phyloP scores from a whole-genome alignment of 1,140 invertebrate species.

The Drosophila subpulchrella region DNA sequence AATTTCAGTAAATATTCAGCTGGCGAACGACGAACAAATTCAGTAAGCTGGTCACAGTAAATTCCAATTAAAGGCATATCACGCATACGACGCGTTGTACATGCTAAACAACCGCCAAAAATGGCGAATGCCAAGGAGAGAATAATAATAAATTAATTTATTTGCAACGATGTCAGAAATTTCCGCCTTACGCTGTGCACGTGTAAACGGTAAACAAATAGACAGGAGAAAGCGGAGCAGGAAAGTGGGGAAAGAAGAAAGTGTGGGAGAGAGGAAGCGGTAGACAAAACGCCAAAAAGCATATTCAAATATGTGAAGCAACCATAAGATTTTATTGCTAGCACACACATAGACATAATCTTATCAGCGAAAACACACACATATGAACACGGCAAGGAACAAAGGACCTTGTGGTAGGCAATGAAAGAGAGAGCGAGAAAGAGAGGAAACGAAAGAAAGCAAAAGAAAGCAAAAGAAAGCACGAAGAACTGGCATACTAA shows the following conservation, averaged over 20 bases:
- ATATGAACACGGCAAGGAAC: conserved; percentile 6
- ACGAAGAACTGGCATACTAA: conserved; percentile 63
- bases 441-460: conserved; percentile 14
- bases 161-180: conserved; percentile 70
- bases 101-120: conserved; percentile 62
- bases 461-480: conserved; percentile 36
- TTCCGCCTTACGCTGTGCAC: conserved; percentile 46
- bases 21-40: too few relatives aligned
- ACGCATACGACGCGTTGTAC: conserved; percentile 69
- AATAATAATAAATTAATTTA: conserved; percentile 82
- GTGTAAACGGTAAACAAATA: conserved; percentile 49
- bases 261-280: conserved; percentile 17
- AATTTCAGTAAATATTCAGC: conserved; percentile 20
- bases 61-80: conserved; percentile 78
- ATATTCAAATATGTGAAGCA: conserved; percentile 58
- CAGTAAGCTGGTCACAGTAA: conserved; percentile 54
- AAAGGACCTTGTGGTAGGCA: conserved; percentile 14
- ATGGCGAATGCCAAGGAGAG: conserved; percentile 41
- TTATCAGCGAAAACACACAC: conserved; percentile 61
- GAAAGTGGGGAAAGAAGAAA: neutral
- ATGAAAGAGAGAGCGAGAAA: neutral
- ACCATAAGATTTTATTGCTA: conserved; percentile 53
- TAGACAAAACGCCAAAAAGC: conserved; percentile 56
- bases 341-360: conserved; percentile 57
- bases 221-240: neutral